These are phyloP conservation scores for Chymomyza fuscimana DNA, from an alignment of 2,888 invertebrate species.

Conservation along the genomic window DNA sequence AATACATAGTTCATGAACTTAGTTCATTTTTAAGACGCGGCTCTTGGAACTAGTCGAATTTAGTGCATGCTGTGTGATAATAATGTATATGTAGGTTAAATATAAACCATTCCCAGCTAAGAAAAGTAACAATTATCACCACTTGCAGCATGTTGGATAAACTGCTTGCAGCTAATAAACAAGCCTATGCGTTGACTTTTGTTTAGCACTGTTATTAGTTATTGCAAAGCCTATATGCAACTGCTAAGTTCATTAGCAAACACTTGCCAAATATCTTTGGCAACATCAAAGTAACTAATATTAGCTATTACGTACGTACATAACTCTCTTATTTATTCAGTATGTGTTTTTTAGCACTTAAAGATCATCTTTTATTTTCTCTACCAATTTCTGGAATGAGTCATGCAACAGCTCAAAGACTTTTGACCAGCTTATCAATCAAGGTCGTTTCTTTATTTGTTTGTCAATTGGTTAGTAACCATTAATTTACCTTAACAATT, in stretches of 20 bases:
- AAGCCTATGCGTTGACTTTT: not conserved
- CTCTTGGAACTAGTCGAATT: too few relatives aligned
- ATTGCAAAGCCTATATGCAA: constrained; percentile 16
- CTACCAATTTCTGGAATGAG: not conserved
- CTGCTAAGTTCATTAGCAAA: constrained; percentile 53
- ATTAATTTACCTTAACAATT: not conserved
- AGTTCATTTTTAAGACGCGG: too few relatives aligned
- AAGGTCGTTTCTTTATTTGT: constrained; percentile 16
- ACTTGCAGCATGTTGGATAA: constrained; percentile 9
- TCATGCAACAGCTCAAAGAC: not conserved
- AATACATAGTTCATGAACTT: too few relatives aligned
- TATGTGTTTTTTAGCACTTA: constrained; percentile 4
- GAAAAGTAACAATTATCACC: constrained; percentile 32
- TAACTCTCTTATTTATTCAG: constrained; percentile 19
- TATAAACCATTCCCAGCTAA: too few relatives aligned
- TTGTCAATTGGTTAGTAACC: not conserved
- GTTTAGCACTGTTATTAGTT: not conserved
- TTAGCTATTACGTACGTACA: constrained; percentile 11
- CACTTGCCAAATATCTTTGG: constrained; percentile 32
- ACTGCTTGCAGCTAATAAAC: not conserved
- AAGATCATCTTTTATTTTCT: not conserved
- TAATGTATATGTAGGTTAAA: too few relatives aligned
- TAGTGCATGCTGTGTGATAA: too few relatives aligned
- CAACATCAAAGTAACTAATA: not conserved
- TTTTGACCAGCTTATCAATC: not conserved